Evolutionary conservation across 2,888 invertebrate genomes (phyloP).

Genomic region (Anodontia alba): DNA sequence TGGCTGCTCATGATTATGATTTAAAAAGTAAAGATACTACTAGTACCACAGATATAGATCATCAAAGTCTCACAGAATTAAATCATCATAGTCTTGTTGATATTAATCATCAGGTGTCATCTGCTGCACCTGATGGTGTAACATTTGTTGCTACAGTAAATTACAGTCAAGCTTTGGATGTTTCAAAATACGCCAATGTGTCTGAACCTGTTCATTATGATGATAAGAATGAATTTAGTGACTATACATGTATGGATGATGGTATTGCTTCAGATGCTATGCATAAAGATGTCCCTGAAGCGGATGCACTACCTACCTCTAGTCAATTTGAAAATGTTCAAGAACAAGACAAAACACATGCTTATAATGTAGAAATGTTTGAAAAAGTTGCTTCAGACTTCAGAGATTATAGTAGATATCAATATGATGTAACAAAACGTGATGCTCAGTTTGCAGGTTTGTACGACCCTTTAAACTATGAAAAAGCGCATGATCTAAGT

Average conservation of each 20-base stretch:
- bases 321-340: slow-evolving; percentile 2
- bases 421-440: background rate
- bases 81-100: background rate
- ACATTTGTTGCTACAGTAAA: background rate
- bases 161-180: background rate
- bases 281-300: background rate
- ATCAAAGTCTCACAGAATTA: background rate
- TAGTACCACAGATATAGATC: background rate
- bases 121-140: background rate
- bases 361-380: background rate
- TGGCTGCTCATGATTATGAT: background rate
- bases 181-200: background rate
- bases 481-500: background rate
- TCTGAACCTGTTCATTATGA: background rate
- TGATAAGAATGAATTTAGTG: background rate
- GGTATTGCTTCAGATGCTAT: background rate
- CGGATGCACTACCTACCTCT: background rate
- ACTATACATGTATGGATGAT: background rate
- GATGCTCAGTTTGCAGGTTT: background rate
- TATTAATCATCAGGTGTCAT: background rate
- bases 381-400: slow-evolving; percentile 1
- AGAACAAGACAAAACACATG: background rate
- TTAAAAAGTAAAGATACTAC: background rate
- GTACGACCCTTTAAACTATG: slow-evolving; percentile 6
- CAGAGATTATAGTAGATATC: background rate